Evolutionary conservation across 1,140 invertebrate genomes (phyloP).

Genomic region (Papilio helenus): DNA sequence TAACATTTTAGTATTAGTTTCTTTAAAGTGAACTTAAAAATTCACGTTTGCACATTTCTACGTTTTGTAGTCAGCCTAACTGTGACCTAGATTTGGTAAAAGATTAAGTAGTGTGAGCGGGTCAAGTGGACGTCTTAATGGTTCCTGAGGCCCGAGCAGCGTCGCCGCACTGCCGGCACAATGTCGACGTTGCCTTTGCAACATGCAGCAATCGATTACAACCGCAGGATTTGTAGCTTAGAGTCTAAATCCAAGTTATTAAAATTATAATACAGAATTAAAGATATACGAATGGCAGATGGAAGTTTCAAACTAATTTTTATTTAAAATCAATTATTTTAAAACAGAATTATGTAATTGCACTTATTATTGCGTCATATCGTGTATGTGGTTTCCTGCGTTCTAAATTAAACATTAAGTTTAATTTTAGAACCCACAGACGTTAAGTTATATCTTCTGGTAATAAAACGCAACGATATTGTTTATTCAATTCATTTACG

Average conservation of each 20-base stretch:
- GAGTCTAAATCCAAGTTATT: no score
- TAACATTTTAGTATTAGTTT: not conserved
- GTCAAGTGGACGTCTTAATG: constrained; percentile 7
- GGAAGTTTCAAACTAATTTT: not conserved
- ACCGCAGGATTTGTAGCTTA: not conserved
- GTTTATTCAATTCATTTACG: no score
- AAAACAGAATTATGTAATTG: not conserved
- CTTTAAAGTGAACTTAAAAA: not conserved
- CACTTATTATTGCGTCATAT: not conserved
- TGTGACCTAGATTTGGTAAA: not conserved
- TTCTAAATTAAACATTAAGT: not conserved
- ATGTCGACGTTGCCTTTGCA: not conserved
- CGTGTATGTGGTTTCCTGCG: not conserved
- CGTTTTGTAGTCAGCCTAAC: not conserved
- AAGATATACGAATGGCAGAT: not conserved
- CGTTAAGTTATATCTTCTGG: no score
- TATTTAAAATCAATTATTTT: not conserved
- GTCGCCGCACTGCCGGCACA: not conserved
- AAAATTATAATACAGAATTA: no score
- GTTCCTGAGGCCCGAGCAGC: not conserved
- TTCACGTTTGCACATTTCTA: not conserved
- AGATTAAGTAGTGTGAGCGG: constrained; percentile 9
- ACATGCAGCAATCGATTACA: not conserved
- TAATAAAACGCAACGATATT: no score
- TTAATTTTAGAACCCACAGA: no score